Conservation (phyloP, 2,888 invertebrate species). For the Drosophila stalkeri region DNA sequence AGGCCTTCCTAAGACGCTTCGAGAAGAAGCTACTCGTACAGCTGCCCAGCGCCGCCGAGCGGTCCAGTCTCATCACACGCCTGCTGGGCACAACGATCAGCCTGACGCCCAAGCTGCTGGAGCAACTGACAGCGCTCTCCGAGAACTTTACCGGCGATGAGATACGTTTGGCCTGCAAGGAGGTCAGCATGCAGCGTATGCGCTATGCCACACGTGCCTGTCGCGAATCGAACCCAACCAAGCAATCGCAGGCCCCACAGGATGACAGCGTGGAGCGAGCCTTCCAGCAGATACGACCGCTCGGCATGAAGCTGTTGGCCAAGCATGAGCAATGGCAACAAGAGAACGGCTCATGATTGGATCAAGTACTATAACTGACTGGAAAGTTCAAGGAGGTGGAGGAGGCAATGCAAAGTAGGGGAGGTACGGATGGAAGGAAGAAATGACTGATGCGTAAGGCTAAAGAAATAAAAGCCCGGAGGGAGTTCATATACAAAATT, state of each 20-base stretch:
- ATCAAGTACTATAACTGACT: too few species aligned
- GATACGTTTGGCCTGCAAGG: conserved; percentile 94
- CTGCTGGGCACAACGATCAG: conserved; percentile 85
- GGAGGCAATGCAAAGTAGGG: background rate
- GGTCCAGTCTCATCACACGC: conserved; percentile 89
- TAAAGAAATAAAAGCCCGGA: too few species aligned
- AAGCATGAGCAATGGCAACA: conserved; percentile 89
- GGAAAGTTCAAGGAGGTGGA: background rate
- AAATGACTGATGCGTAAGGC: too few species aligned
- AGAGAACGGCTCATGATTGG: conserved; percentile 86
- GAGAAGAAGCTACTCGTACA: conserved; percentile 94
- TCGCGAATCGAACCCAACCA: conserved; percentile 7
- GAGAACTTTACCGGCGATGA: conserved; percentile 95
- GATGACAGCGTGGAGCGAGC: conserved; percentile 69
- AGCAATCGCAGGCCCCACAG: conserved; percentile 39
- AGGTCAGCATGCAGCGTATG: conserved; percentile 93
- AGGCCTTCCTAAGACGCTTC: conserved; percentile 93
- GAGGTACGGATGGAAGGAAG: too few species aligned
- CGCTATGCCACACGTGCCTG: conserved; percentile 85
- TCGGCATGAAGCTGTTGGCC: conserved; percentile 86
- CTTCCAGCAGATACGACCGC: conserved; percentile 84
- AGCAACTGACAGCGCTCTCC: conserved; percentile 87
- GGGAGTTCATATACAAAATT: too few species aligned
- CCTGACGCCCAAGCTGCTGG: conserved; percentile 65
- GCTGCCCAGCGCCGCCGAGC: conserved; percentile 89